Evolutionary conservation across 2,888 invertebrate species (phyloP).

Genomic region (Bruchidius siliquastri): DNA sequence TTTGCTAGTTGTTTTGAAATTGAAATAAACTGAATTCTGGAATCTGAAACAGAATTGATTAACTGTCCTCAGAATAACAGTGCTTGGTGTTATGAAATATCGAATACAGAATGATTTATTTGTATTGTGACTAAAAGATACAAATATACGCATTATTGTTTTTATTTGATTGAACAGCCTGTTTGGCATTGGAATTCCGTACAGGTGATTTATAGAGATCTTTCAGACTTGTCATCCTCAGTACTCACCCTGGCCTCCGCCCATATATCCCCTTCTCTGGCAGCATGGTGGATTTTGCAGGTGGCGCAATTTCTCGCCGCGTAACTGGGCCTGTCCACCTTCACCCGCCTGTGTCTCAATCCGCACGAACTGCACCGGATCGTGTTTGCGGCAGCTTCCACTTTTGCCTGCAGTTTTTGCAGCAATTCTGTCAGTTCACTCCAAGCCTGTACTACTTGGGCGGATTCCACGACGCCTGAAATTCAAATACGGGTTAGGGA

Average conservation of each 20-base stretch:
- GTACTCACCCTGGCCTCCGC: slow-evolving; percentile 64
- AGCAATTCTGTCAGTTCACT: slow-evolving; percentile 79
- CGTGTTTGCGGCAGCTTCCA: slow-evolving; percentile 91
- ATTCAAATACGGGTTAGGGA: neutral
- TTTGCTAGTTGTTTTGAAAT: too few species aligned
- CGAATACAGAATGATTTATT: too few species aligned
- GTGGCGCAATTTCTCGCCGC: slow-evolving; percentile 87
- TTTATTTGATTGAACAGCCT: too few species aligned
- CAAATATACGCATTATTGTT: too few species aligned
- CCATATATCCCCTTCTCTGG: slow-evolving; percentile 95
- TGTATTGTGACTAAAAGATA: too few species aligned
- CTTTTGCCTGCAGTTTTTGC: slow-evolving; percentile 86
- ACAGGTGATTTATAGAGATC: too few species aligned
- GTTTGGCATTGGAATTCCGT: too few species aligned
- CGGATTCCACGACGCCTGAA: slow-evolving; percentile 60
- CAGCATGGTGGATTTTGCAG: slow-evolving; percentile 85
- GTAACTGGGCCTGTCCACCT: slow-evolving; percentile 82
- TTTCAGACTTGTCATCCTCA: too few species aligned
- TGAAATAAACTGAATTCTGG: too few species aligned
- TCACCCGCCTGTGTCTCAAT: slow-evolving; percentile 80
- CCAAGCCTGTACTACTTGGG: slow-evolving; percentile 82
- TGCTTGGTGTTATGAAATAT: too few species aligned
- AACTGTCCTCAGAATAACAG: too few species aligned
- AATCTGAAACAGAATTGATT: too few species aligned
- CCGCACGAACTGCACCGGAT: slow-evolving; percentile 94